These are phyloP conservation scores for Spheniscus humboldti DNA, from an alignment of 2,797 vertebrate genomes.

Conservation along the genomic window DNA sequence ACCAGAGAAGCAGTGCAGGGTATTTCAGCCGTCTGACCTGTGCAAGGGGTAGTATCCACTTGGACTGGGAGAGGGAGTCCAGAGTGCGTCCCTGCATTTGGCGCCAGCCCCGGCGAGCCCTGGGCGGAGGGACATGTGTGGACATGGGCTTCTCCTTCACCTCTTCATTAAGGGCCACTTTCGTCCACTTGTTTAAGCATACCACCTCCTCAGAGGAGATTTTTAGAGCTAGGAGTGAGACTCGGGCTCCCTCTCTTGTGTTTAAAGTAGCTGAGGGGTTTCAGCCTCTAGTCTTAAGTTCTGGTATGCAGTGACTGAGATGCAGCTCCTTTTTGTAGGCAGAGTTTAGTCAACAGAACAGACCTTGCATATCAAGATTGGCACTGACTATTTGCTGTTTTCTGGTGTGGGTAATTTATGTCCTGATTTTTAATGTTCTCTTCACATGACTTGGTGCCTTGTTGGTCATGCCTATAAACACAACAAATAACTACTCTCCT, in stretches of 20 bases:
- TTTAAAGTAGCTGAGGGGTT: not conserved
- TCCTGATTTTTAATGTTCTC: not conserved
- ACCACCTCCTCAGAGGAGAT: not conserved
- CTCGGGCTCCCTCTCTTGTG: not conserved
- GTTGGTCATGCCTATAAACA: not conserved
- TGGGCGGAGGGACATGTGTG: not conserved
- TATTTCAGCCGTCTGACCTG: not conserved
- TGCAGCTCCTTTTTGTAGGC: not conserved
- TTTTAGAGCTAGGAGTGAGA: not conserved
- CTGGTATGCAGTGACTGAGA: not conserved
- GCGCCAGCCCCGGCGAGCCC: not conserved
- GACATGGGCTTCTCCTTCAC: not conserved
- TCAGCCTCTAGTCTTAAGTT: not conserved
- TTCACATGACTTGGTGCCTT: not conserved
- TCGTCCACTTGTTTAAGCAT: not conserved
- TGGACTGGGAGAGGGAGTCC: not conserved
- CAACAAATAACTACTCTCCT: not conserved
- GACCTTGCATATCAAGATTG: not conserved
- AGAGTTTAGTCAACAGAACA: not conserved
- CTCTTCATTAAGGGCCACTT: not conserved
- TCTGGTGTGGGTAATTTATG: not conserved
- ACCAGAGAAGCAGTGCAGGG: not conserved
- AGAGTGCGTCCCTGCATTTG: no score
- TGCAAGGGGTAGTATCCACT: not conserved
- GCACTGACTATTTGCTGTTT: not conserved